A percentile compares a stretch with the other conserved stretches of the same genome.
phyloP scores from a whole-genome alignment of 1,140 invertebrate species.

The Psilanteris sp. region DNA sequence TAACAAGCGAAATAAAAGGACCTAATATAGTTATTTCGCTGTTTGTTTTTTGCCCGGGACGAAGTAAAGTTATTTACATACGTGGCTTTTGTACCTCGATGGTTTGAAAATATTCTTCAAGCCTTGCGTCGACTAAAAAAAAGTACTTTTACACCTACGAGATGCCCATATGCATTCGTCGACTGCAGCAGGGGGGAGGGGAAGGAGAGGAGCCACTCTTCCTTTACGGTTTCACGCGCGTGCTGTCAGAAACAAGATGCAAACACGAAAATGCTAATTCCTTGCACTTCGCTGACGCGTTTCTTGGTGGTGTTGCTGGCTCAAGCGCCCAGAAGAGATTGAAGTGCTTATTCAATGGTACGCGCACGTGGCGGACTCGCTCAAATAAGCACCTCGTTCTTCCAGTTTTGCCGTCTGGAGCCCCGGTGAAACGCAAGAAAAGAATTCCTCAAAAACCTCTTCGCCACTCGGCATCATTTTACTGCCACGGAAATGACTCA shows the following conservation, averaged over 20 bases:
- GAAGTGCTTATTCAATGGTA: slow-evolving; percentile 69
- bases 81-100: slow-evolving; percentile 30
- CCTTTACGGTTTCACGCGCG: slow-evolving; percentile 66
- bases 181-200: slow-evolving; percentile 4
- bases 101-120: slow-evolving; percentile 46
- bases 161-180: slow-evolving; percentile 43
- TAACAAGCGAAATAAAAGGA: not conserved
- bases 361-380: slow-evolving; percentile 57
- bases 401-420: slow-evolving; percentile 49
- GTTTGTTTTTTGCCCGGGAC: too few relatives aligned
- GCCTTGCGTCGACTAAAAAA: slow-evolving; percentile 26
- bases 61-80: slow-evolving; percentile 51
- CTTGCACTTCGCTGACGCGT: slow-evolving; percentile 60
- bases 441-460: slow-evolving; percentile 45
- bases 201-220: slow-evolving; percentile 32
- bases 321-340: slow-evolving; percentile 70
- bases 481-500: slow-evolving; percentile 6
- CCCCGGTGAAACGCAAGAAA: slow-evolving; percentile 25
- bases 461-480: slow-evolving; percentile 7
- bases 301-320: slow-evolving; percentile 59
- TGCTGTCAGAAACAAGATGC: slow-evolving; percentile 68
- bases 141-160: slow-evolving; percentile 61
- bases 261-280: slow-evolving; percentile 75
- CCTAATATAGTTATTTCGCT: not conserved
- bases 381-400: slow-evolving; percentile 62